phyloP scores from a whole-genome alignment of 2,113 vertebrate species.

The Jacana jacana region DNA sequence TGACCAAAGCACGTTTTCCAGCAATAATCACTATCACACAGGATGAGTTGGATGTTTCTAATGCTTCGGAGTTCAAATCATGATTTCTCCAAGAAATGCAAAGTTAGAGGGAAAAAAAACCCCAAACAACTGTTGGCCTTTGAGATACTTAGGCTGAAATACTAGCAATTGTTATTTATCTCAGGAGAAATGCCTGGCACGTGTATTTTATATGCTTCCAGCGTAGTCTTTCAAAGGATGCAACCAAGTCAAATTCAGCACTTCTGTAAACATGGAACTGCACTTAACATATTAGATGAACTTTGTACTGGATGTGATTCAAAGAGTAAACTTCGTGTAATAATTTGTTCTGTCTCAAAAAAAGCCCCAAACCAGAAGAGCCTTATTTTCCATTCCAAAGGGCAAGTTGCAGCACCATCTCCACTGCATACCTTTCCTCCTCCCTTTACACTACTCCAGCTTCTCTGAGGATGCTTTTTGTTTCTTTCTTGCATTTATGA shows the following conservation, averaged over 20 bases:
- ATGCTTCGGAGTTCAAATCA: neutral
- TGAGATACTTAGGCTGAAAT: neutral
- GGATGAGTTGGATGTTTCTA: neutral
- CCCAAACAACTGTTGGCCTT: neutral
- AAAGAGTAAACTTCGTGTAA: neutral
- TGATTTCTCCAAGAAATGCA: neutral
- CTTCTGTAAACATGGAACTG: neutral
- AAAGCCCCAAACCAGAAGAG: neutral
- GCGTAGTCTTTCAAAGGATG: neutral
- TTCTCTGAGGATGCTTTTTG: neutral
- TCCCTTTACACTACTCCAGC: neutral
- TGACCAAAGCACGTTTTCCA: neutral
- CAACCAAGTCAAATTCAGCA: neutral
- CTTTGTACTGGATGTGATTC: conserved; percentile 2
- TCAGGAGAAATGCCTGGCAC: neutral
- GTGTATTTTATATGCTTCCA: neutral
- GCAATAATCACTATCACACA: neutral
- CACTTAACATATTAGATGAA: conserved; percentile 8
- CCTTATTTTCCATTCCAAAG: conserved; percentile 38
- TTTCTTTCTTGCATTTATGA: fast-evolving
- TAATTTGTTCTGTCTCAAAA: conserved; percentile 43
- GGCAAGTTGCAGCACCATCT: conserved; percentile 20
- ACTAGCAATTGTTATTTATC: neutral
- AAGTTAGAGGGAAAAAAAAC: neutral
- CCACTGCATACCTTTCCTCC: neutral